Evolutionary conservation across 2,888 invertebrate species (phyloP).

Genomic region (Deilephila porcellus): DNA sequence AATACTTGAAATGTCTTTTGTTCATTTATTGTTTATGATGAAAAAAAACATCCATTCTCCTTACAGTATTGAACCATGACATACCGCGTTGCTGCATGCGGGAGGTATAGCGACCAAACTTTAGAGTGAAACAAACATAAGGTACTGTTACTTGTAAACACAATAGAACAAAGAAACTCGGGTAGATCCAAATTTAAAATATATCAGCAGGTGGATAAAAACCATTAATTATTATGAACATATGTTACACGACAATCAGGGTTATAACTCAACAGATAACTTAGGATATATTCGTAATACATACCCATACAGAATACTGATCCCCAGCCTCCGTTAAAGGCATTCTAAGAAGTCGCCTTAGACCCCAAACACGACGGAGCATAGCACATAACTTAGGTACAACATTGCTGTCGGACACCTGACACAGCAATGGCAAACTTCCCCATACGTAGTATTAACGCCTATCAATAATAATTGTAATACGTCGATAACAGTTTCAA

Average conservation of each 20-base stretch:
- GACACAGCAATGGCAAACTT: slow-evolving; percentile 51
- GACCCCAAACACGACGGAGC: slow-evolving; percentile 64
- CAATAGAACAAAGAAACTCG: slow-evolving; percentile 17
- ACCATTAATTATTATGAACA: not conserved
- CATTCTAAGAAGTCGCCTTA: slow-evolving; percentile 85
- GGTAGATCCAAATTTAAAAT: not conserved
- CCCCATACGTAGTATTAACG: not conserved
- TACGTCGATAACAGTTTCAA: slow-evolving; percentile 4
- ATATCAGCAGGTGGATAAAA: not conserved
- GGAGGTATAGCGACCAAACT: not conserved
- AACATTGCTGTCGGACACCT: slow-evolving; percentile 57
- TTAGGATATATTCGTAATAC: slow-evolving; percentile 40
- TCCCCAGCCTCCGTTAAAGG: slow-evolving; percentile 78
- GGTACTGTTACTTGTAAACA: slow-evolving; percentile 19
- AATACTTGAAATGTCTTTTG: not conserved
- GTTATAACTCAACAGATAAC: slow-evolving; percentile 21
- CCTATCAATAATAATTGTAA: slow-evolving; percentile 4
- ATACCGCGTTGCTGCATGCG: not conserved
- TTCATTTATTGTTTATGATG: not conserved
- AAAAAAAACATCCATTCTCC: not conserved
- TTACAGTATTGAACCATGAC: not conserved
- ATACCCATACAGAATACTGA: slow-evolving; percentile 87
- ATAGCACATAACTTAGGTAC: slow-evolving; percentile 52
- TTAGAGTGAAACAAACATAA: not conserved
- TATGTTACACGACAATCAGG: not conserved